Evolutionary conservation across 2,113 vertebrate genomes (phyloP).

Genomic region (Neotoma lepida): DNA sequence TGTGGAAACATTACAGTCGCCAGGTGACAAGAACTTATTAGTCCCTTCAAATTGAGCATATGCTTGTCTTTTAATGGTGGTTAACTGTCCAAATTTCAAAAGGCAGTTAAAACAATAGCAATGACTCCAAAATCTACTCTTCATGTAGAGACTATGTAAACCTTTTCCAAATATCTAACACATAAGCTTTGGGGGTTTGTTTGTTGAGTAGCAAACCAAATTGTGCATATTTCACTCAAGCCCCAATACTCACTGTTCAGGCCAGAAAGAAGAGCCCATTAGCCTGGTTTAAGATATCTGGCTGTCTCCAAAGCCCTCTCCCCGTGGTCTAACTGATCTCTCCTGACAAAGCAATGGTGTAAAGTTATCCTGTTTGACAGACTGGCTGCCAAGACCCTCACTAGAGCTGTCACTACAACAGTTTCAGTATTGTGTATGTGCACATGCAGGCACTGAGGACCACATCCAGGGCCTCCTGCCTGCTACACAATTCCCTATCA

Average conservation of each 20-base stretch:
- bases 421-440: not conserved
- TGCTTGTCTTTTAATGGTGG: not conserved
- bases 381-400: slow-evolving; percentile 5
- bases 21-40: not conserved
- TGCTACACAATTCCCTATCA: no score
- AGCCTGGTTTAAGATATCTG: not conserved
- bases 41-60: not conserved
- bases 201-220: slow-evolving; percentile 60
- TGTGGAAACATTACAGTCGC: not conserved
- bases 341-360: not conserved
- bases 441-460: not conserved
- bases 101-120: not conserved
- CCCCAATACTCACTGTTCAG: not conserved
- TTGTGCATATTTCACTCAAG: slow-evolving; percentile 49
- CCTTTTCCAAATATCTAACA: not conserved
- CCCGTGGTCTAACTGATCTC: not conserved
- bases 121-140: not conserved
- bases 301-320: not conserved
- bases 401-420: slow-evolving; percentile 14
- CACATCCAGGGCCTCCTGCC: not conserved
- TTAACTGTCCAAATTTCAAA: not conserved
- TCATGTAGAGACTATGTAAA: not conserved
- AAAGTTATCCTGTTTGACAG: not conserved
- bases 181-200: not conserved
- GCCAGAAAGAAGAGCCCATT: slow-evolving; percentile 25